These are phyloP conservation scores for Lingula anatina DNA, from an alignment of 2,888 invertebrate species.

Conservation along the genomic window DNA sequence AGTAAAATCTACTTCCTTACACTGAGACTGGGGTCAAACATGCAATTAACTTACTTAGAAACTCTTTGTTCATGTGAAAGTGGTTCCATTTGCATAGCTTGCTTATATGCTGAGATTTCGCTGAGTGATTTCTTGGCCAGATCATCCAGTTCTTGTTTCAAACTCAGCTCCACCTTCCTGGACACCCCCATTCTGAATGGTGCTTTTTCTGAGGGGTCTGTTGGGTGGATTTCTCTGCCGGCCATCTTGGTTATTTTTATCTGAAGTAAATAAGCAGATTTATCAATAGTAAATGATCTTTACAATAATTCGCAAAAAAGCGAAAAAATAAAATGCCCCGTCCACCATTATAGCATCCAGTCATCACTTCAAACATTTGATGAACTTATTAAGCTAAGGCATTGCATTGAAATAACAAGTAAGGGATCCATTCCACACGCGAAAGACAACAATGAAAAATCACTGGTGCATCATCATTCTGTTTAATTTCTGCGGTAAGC, in stretches of 20 bases:
- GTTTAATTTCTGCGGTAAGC: too few species aligned
- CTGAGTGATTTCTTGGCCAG: slow-evolving; percentile 28
- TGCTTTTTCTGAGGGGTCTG: slow-evolving; percentile 1
- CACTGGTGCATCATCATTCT: too few species aligned
- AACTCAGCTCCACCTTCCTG: slow-evolving; percentile 27
- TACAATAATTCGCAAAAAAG: background rate
- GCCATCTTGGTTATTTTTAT: slow-evolving; percentile 14
- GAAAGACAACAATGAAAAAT: too few species aligned
- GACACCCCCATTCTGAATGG: slow-evolving; percentile 29
- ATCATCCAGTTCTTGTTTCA: slow-evolving; percentile 33
- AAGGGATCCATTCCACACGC: too few species aligned
- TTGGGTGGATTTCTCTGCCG: slow-evolving; percentile 14
- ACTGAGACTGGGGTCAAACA: too few species aligned
- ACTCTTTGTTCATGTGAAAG: slow-evolving; percentile 22
- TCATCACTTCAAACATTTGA: too few species aligned
- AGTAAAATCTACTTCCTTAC: too few species aligned
- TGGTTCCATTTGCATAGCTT: slow-evolving; percentile 17
- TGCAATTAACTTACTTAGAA: slow-evolving; percentile 25
- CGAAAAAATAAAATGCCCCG: too few species aligned
- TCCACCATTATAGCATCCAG: too few species aligned
- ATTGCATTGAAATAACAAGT: too few species aligned
- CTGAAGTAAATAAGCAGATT: background rate
- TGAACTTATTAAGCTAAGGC: too few species aligned
- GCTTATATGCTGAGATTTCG: slow-evolving; percentile 26
- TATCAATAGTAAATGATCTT: background rate